Percentiles rank a stretch among this genome's conserved stretches.
Evolutionary conservation across 2,113 vertebrate genomes (phyloP).

Genomic region (Strix aluco): DNA sequence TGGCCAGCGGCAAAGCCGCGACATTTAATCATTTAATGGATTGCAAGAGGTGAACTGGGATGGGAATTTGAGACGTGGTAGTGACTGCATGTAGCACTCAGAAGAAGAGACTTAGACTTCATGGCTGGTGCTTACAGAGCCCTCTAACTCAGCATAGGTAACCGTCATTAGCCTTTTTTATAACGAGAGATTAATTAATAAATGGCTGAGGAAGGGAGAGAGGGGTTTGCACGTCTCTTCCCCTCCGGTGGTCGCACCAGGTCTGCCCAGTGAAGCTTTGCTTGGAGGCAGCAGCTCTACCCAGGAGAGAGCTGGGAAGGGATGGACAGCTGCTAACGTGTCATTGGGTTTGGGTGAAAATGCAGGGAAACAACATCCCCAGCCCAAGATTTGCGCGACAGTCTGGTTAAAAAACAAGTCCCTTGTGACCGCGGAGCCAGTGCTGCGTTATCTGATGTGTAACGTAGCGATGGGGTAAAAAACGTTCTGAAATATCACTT

Average conservation of each 20-base stretch:
- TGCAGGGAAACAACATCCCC: background rate
- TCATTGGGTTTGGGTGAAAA: background rate
- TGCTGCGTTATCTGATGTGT: too few relatives aligned
- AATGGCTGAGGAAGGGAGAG: background rate
- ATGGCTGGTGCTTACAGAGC: background rate
- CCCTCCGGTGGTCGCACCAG: rapidly evolving
- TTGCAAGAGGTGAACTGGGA: background rate
- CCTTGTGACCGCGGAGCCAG: background rate
- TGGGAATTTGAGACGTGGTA: background rate
- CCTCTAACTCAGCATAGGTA: background rate
- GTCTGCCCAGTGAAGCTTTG: too few relatives aligned
- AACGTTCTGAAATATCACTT: background rate
- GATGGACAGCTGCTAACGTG: rapidly evolving
- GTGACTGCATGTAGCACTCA: rapidly evolving
- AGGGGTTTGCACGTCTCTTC: background rate
- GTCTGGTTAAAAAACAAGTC: background rate
- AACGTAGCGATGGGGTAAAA: background rate
- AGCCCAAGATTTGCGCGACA: rapidly evolving
- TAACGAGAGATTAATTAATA: background rate
- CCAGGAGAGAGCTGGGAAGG: background rate
- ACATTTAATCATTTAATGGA: too few relatives aligned
- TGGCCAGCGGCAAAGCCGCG: rapidly evolving
- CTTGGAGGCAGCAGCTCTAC: background rate
- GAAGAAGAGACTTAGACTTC: background rate
- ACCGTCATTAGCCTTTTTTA: background rate